Base-by-base conservation (phyloP, 2,888 invertebrate species). In the Anarsia innoxiella region DNA sequence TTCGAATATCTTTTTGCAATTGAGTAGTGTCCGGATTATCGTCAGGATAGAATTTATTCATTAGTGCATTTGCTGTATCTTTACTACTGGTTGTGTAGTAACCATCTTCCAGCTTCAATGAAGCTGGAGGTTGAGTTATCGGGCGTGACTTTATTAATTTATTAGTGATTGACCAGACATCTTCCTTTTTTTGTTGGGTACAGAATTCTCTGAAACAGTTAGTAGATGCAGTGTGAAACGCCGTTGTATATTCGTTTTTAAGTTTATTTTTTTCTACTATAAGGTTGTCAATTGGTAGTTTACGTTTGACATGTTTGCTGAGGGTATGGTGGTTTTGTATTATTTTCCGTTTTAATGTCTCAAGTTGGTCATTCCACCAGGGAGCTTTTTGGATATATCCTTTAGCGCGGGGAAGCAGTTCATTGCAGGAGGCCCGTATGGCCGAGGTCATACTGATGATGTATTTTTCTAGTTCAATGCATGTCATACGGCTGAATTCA, bases 121-220 rank as follows among this genome's bases (percentile, higher is more conserved):
- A 49, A 1, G 40, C 1, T 0, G 52, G 52, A 1, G 54, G 49
- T 14, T 36, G 35, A 5, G n/a, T 12, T 0, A 29, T 12, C 0
- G 46, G 38, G 0, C 3, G 14, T 1, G 16, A 23, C 36, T 49
- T 52, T 0, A 53, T 11, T 0, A 53, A 12, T n/a, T 44, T 28
- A 14, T 53, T 53, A 0, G 49, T 52, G 1, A 52, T 4, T 0
- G 48, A 42, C 45, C 47, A 52, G 0, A 52, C 46, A 19, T 50
- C 40, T 19, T 54, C 51, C 12, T 49, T 50, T 0, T 12, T 36
- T 28, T 53, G 53, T 0, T 4, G 10, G 0, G 9, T 31, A 16
- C 52, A 57, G 8, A 57, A 57, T 1, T 52, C 42, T 2, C 39
- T 35, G 16, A 52, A 56, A 16, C 43, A 14, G 0, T 39, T 13